Evolutionary conservation across 2,797 vertebrate genomes (phyloP), one percentile per base, ranked within the genome.

Genomic region (Helarctos malayanus): DNA sequence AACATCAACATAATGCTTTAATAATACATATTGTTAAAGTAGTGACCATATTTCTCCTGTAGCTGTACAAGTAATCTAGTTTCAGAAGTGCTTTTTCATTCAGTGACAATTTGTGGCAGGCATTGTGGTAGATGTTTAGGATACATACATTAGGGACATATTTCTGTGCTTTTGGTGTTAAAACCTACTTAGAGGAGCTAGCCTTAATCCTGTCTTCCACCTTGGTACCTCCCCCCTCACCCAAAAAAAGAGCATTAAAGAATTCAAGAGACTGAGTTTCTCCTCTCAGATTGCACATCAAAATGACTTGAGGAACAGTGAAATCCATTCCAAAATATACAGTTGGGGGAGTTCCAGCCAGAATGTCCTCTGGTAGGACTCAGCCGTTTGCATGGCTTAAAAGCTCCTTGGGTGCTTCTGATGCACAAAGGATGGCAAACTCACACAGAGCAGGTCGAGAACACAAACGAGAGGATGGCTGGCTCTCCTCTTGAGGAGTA

Each of bases 21-120:
- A n/a, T 65, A 65, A 56, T 71, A 49, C 57, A 68, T 54, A 75
- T n/a, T 73, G 69, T 63, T 61, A 91, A 91, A 94, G 89, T 95
- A 82, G 82, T 71, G 54, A 59, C 38, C 19, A 1, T 76, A 38
- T 71, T 88, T 92, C 15, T 85, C 32, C 32, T 81, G 32, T 78
- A 61, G 9, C 19, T 95, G 27, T 93, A 16, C 18, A 76, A 23
- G 47, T 69, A 68, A 91, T 68, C 29, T 68, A 63, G 35, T 73
- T 56, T 95, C 45, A 84, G 15, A 83, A 80, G 16, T 21, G 2
- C 54, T 35, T 86, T 84, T 92, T 68, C n/a, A 75, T 94, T 78
- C 75, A 73, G 47, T 52, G 35, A 91, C 1, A 84, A 14, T 52
- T 93, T 63, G 1, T 71, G n/a, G n/a, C 14, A 59, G n/a, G 1